Base-by-base conservation (phyloP, 2,113 vertebrate species). In the Lophochroa leadbeateri region DNA sequence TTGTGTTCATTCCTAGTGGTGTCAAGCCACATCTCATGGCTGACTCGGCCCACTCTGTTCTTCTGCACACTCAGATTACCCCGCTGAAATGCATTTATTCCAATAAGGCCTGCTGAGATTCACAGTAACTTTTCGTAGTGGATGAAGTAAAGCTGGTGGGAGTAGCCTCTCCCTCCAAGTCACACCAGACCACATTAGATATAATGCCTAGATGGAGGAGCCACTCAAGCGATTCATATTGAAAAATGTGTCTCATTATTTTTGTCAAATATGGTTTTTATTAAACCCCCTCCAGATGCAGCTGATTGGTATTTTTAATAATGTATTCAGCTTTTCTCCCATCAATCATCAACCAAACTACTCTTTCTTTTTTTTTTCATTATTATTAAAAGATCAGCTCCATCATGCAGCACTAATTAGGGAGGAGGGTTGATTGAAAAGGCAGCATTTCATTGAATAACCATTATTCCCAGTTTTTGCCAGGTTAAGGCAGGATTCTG, bases 381-480 rank as follows among this genome's bases (percentile, higher is more conserved):
- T 86, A 75, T 92, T 76, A 86, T 88, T 93, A 92, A 88, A 93
- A 94, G 47, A 94, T 92, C 86, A 95, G 72, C 57, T 96, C 61
- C 20, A 83, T 47, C 44, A 61, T 46, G 49, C 61, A 93, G 43
- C 86, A 84, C 90, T 92, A 96, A 96, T 94, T 90, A 86, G 58
- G 57, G 39, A 90, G 83, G 47, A 87, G 61, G 76, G 77, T 24
- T 92, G 78, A 88, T 68, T 58, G 82, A 93, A 94, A 88, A 92
- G 75, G 49, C 60, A 55, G 11, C 20, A 11, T 82, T 85, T 83
- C 67, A 88, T 2, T 63, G 78, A 95, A 82, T 33, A 84, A 47
- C 61, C 78, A 64, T 61, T 88, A 86, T 81, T 86, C 65, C 58
- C 33, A 27, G 35, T 7, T 83, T 89, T 92, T 92, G 57, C 74